Evolutionary conservation across 2,888 invertebrate genomes (phyloP).

Genomic region (Ormia ochracea): DNA sequence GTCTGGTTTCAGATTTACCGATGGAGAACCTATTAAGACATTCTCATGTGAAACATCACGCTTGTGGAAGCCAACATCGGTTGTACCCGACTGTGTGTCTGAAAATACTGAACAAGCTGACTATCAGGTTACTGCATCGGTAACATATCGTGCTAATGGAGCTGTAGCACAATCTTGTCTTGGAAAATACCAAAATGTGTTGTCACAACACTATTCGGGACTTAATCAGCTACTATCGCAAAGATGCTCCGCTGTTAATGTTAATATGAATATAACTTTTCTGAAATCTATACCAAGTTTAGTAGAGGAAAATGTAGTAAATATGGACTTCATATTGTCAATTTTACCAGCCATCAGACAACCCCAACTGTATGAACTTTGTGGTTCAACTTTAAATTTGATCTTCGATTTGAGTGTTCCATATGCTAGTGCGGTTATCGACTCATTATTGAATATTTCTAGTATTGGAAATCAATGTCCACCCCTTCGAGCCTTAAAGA

Average conservation of each 20-base stretch:
- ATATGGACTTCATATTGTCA: conserved; percentile 92
- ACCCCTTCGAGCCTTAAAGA: conserved; percentile 89
- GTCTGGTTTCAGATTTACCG: conserved; percentile 91
- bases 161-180: conserved; percentile 91
- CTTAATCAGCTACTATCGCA: conserved; percentile 90
- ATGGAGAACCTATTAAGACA: conserved; percentile 91
- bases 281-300: conserved; percentile 88
- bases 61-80: conserved; percentile 90
- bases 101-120: conserved; percentile 97
- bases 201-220: conserved; percentile 87
- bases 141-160: conserved; percentile 92
- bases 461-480: conserved; percentile 95
- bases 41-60: conserved; percentile 89
- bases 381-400: conserved; percentile 93
- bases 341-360: conserved; percentile 92
- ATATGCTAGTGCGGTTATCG: conserved; percentile 92
- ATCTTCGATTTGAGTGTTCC: conserved; percentile 96
- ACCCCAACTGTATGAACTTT: conserved; percentile 94
- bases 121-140: conserved; percentile 91
- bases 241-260: conserved; percentile 95
- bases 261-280: conserved; percentile 95
- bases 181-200: conserved; percentile 88
- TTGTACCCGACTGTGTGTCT: conserved; percentile 96
- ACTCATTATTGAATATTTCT: conserved; percentile 91
- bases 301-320: conserved; percentile 90